phyloP scores from a whole-genome alignment of 64 coral and sea anemone genomes.

The Montipora capricornis region DNA sequence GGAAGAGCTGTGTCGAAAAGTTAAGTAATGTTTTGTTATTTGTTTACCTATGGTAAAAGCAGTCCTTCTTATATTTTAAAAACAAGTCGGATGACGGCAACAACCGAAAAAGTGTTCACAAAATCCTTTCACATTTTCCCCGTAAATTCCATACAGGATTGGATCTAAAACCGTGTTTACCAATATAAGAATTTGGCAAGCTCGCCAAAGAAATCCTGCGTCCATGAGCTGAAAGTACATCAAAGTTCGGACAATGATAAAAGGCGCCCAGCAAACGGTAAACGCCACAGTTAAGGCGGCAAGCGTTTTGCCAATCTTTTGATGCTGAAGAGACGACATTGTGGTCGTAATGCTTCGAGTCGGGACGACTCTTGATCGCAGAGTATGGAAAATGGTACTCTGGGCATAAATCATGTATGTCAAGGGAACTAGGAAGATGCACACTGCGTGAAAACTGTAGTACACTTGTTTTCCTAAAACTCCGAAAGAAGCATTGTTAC shows the following conservation, averaged over 20 bases:
- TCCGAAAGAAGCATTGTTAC: conserved; percentile 23
- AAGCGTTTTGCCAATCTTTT: conserved; percentile 27
- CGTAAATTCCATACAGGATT: conserved; percentile 50
- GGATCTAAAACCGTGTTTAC: conserved; percentile 36
- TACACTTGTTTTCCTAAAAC: conserved; percentile 50
- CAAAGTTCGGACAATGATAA: conserved; percentile 45
- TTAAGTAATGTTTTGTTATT: too few species aligned
- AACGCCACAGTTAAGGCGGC: conserved; percentile 31
- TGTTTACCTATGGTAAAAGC: too few species aligned
- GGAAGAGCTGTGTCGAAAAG: too few species aligned
- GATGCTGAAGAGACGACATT: neutral
- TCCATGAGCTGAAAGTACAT: conserved; percentile 39
- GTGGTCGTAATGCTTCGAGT: neutral
- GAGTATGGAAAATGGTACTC: conserved; percentile 2
- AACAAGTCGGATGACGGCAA: neutral
- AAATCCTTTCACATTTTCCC: neutral
- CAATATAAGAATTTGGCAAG: conserved; percentile 21
- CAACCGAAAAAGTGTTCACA: neutral
- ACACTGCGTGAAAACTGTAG: conserved; percentile 34
- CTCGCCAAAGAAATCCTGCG: conserved; percentile 42
- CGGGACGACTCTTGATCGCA: neutral
- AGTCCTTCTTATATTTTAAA: neutral
- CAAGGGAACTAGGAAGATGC: conserved; percentile 36
- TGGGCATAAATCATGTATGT: conserved; percentile 30
- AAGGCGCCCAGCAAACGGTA: conserved; percentile 48